These are phyloP conservation scores for Ictalurus punctatus DNA, from an alignment of 2,113 vertebrate genomes.

Conservation along the genomic window DNA sequence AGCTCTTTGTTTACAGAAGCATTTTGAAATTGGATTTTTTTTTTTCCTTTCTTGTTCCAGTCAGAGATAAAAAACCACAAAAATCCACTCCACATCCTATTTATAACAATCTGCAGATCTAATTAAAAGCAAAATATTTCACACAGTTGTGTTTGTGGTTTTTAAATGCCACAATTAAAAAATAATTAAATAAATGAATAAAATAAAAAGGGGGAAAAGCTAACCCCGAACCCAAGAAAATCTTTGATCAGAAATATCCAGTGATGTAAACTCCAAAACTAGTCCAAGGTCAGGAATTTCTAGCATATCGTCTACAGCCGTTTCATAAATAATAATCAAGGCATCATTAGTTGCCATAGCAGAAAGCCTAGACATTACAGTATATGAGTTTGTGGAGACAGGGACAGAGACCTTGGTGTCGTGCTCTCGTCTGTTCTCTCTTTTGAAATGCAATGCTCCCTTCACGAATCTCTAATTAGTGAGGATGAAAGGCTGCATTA, in stretches of 20 bases:
- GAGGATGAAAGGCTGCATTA: constrained; percentile 58
- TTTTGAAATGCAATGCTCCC: constrained; percentile 50
- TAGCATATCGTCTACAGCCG: neutral
- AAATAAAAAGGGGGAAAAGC: neutral
- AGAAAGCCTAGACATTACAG: neutral
- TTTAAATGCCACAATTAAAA: neutral
- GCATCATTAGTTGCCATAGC: neutral
- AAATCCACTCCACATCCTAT: neutral
- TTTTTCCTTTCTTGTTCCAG: neutral
- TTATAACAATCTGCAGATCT: neutral
- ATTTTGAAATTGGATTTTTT: neutral
- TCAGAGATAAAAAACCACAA: neutral
- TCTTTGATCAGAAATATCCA: neutral
- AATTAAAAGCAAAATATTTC: neutral
- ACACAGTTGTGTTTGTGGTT: neutral
- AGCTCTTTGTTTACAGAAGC: neutral
- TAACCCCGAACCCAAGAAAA: neutral
- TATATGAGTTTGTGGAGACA: constrained; percentile 1
- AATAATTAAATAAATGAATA: too few species aligned
- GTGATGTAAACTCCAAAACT: neutral
- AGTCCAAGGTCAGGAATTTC: neutral
- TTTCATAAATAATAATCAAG: neutral
- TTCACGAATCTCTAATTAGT: constrained; percentile 58
- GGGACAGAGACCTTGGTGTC: constrained; percentile 39
- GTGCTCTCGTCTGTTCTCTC: constrained; percentile 43